These are phyloP conservation scores for Gobionotothen gibberifrons DNA, from an alignment of 2,797 vertebrate genomes.

Conservation along the genomic window DNA sequence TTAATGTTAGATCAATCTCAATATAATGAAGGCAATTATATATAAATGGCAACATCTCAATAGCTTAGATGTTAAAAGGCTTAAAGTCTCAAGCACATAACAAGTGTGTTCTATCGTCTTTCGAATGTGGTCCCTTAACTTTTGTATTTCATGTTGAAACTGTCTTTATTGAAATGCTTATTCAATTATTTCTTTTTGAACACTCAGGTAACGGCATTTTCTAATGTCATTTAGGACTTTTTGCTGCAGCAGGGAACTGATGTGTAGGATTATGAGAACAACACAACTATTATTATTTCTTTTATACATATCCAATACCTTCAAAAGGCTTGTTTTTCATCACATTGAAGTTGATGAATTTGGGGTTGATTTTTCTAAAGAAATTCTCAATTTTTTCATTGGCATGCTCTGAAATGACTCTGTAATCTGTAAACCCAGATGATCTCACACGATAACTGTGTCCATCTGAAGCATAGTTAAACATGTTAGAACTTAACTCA, in stretches of 20 bases:
- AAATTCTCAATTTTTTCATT: no score
- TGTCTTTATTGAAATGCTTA: no score
- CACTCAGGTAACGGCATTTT: no score
- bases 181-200: no score
- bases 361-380: background rate
- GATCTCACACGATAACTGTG: conserved; percentile 10
- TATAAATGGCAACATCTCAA: conserved; percentile 7
- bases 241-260: no score
- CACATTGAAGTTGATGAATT: background rate
- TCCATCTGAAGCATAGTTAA: conserved; percentile 49
- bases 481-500: conserved; percentile 20
- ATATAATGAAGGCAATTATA: conserved; percentile 12
- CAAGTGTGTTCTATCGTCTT: background rate
- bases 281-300: no score
- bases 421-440: conserved; percentile 9
- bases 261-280: no score
- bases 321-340: no score
- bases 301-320: no score
- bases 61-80: background rate
- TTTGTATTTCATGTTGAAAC: background rate
- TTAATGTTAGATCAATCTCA: conserved; percentile 5
- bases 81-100: background rate
- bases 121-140: background rate
- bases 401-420: no score
- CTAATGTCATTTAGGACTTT: no score